Base-by-base conservation (phyloP, 2,113 vertebrate genomes). In the Rostratula benghalensis region DNA sequence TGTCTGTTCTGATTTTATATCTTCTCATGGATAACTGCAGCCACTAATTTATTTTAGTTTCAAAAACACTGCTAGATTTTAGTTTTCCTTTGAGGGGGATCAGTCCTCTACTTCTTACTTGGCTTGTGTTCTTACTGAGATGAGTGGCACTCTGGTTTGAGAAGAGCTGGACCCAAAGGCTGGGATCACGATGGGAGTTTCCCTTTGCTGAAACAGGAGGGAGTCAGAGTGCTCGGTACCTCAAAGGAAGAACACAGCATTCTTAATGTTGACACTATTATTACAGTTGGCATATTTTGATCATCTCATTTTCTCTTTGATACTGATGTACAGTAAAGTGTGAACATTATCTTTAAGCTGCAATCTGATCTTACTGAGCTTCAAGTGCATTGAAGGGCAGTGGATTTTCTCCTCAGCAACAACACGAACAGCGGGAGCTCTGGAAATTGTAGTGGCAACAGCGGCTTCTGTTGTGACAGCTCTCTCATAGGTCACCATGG, bases 381-480 rank as follows among this genome's bases (percentile, higher is more conserved):
- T 76, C 89, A 89, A 96, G 70, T 76, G 94, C 94, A 80, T 77
- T 0, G 0, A 92, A 91, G 96, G 96, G 91, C 96, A 94, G 89
- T 94, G 81, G 83, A 87, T 96, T 94, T 94, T 94, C 81, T 94
- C 65, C 90, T 95, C 33, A 3, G 89, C 69, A 85, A 17, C 95
- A 91, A 93, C 70, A 83, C 0, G 2, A 96, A 87, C 95, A 96
- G 96, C 92, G 89, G 91, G 96, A 94, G 94, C 60, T 96, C 96
- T 97, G 96, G 96, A 97, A 97, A 95, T 65, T 96, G 96, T 96
- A 96, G 96, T 91, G 91, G 94, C 89, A 96, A 96, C 89, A 91
- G 96, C 92, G 91, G 95, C 91, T 87, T 97, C 92, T 97, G 96
- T 97, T 97, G 93, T 97, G 96, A 97, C 96, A 96, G 96, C 76